These are phyloP conservation scores for Barypeithes pellucidus DNA, from an alignment of 2,888 invertebrate genomes.

Conservation along the genomic window DNA sequence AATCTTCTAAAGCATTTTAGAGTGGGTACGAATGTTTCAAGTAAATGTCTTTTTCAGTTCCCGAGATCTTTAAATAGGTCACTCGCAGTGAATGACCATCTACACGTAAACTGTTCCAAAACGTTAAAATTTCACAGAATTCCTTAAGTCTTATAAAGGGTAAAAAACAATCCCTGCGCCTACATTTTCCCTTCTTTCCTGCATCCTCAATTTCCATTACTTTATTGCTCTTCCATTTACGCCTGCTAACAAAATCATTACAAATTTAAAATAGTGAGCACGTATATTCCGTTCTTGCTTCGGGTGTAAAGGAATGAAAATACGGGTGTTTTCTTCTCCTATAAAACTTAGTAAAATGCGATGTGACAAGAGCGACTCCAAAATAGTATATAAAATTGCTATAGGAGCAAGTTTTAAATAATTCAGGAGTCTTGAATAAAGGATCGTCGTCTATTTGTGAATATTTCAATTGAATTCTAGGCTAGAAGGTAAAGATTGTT, in stretches of 20 bases:
- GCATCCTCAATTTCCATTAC: conserved; percentile 2
- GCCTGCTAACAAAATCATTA: conserved; percentile 7
- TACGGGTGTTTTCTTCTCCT: conserved; percentile 14
- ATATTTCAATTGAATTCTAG: conserved; percentile 36
- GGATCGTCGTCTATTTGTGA: conserved; percentile 20
- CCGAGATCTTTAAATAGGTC: too few relatives aligned
- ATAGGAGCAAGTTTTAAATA: conserved; percentile 20
- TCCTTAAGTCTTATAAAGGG: too few relatives aligned
- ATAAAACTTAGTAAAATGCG: conserved; percentile 24
- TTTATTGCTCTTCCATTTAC: conserved; percentile 8
- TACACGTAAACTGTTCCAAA: too few relatives aligned
- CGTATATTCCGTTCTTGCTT: not conserved
- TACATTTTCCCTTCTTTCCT: not conserved
- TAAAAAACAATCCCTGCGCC: too few relatives aligned
- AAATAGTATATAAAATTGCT: conserved; percentile 19
- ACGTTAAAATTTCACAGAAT: too few relatives aligned
- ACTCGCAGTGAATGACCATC: too few relatives aligned
- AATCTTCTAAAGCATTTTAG: too few relatives aligned
- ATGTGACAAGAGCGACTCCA: conserved; percentile 17
- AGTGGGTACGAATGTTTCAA: too few relatives aligned
- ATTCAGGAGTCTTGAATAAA: conserved; percentile 27
- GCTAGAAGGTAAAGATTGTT: too few relatives aligned
- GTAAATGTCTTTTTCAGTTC: too few relatives aligned
- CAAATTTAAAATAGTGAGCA: conserved; percentile 24
- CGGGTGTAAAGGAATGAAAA: conserved; percentile 18